Evolutionary conservation across 2,888 invertebrate species (phyloP), one percentile per base, ranked within the genome.

Genomic region (Amiota mariae): DNA sequence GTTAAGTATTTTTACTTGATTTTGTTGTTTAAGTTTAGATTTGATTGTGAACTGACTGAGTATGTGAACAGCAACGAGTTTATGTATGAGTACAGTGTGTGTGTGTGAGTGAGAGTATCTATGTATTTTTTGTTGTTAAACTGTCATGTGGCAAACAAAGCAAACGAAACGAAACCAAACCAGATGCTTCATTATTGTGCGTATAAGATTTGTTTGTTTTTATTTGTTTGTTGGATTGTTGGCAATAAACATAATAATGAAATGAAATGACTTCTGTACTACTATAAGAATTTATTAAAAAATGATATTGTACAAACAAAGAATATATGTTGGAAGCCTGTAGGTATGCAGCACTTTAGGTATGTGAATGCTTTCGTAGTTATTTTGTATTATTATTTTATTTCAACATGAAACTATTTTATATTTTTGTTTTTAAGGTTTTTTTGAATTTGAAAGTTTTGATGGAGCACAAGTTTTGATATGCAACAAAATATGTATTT

Each of bases 111-210:
- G 12, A 13, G 13, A n/a, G 46, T 13, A 36, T 13, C 63, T 46
- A 36, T 59, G 59, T n/a, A 4, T 15, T 10, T 59, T 20, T 13
- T 18, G 59, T n/a, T 18, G 20, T 59, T 59, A 24, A 54, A 54
- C 54, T 68, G 67, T 20, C 67, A 68, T 68, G 51, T 54, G 67
- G 67, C 67, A 51, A 36, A 24, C 24, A 24, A 24, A 24, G 67
- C 67, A 47, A 67, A 68, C 59, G 54, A 47, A 68, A 68, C 36
- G 51, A 47, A 67, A 68, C 59, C 67, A 47, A 68, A 68, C 36
- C 67, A 68, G 67, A 68, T 68, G 67, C 67, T 68, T 20, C 24
- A 36, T 68, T 20, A 24, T 68, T 68, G 51, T 48, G 24, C 51
- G 8, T 9, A 36, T 15, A 12, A 51, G 49, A 48, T 66, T 66